Conservation (phyloP, 1,140 invertebrate species). For the Neodiprion pinetum region DNA sequence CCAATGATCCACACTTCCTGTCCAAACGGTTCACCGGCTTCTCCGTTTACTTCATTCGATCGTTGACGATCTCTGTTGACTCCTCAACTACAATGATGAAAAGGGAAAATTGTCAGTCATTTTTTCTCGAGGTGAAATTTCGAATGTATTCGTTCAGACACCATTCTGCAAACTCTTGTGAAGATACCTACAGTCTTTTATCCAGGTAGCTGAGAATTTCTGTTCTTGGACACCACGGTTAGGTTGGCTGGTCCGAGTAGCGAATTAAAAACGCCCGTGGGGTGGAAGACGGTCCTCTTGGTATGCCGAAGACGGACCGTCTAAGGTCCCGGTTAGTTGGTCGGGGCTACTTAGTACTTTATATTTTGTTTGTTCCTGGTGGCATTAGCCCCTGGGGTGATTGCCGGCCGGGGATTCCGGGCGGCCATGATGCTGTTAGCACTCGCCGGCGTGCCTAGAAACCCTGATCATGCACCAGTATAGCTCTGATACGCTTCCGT, state of each 20-base stretch:
- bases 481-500: no score
- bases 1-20: no score
- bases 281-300: constrained; percentile 30
- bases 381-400: constrained; percentile 55
- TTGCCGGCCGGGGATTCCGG: constrained; percentile 47
- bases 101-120: no score
- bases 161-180: no score
- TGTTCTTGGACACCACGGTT: background rate
- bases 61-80: no score
- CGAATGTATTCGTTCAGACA: no score
- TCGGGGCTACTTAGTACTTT: constrained; percentile 57
- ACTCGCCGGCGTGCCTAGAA: constrained; percentile 54
- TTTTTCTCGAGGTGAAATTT: no score
- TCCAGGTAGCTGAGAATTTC: background rate
- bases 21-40: no score
- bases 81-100: no score
- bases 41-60: no score
- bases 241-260: background rate
- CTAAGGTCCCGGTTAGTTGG: constrained; percentile 51
- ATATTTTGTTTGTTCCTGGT: constrained; percentile 60
- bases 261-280: background rate
- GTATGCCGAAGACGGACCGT: constrained; percentile 46
- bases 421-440: constrained; percentile 50
- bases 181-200: no score
- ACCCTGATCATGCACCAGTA: constrained; percentile 38